Evolutionary conservation across 1,140 invertebrate genomes (phyloP), one percentile per base, ranked within the genome.

Genomic region (Anagrus nilaparvatae): DNA sequence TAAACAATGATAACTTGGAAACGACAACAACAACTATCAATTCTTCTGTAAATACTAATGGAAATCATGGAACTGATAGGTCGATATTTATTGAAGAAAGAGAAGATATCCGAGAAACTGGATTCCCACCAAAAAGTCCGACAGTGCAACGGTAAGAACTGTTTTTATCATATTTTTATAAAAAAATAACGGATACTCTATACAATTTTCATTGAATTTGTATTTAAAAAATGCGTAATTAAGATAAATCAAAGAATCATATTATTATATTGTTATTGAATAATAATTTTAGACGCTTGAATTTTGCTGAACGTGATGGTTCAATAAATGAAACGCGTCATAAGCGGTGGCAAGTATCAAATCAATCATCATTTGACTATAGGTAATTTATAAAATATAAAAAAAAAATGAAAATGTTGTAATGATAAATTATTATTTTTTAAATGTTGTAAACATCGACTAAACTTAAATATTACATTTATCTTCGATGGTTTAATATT

Each of bases 41-140:
- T 14, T 50, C 48, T 30, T 23, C 25, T 16, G 58, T 55, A 20
- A 65, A 61, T 31, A 63, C 61, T n/a, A 52, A 58, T 23, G 45
- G 48, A 4, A 54, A 46, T 30, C 62, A 60, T 21, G 40, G 13
- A 13, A 48, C 52, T 30, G 62, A 63, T 44, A 58, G 62, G 44
- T 54, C 60, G 45, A 57, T 61, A 40, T 65, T 56, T 35, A 61
- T 61, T 34, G 66, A 67, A 40, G 63, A 74, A 63, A 56, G 61
- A 43, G 57, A 61, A 46, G 64, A 68, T 65, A 55, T 59, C 61
- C 52, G 74, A 69, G 58, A 77, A 69, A 62, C 72, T 66, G 65
- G 68, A 58, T 67, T 78, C 48, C 79, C 74, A 49, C 79, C 74
- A 50, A 81, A 81, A 65, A 81, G 79, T 77, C 79, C 79, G 60